Base-by-base conservation (phyloP, 1,140 invertebrate species). In the Chlorops oryzae region DNA sequence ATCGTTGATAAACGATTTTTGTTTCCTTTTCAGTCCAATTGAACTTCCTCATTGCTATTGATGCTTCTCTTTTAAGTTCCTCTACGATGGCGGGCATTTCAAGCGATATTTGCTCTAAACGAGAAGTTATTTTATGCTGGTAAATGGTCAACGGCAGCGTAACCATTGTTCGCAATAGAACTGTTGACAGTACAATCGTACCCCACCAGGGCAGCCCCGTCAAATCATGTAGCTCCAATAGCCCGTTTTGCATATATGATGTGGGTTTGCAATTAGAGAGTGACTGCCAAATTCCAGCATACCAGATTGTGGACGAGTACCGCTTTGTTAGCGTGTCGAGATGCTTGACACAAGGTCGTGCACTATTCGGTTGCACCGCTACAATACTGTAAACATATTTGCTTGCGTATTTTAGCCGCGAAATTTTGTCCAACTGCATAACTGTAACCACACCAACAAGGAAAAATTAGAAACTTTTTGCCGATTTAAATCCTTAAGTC, bases 151-250 rank as follows among this genome's bases (percentile, higher is more conserved):
- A 59, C 3, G 90, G 90, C 18, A 92, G 61, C 15, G 88, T 90
- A 39, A 91, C 73, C 13, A 74, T 24, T 12, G 75, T 70, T 61
- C 88, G 75, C 34, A 88, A 63, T 6, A 82, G 47, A 44, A 88
- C 61, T 7, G 89, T 89, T 9, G 83, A 78, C 2, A 86, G 51
- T 3, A 87, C 61, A 50, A 93, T 87, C 13, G 84, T 80, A 1
- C 79, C 78, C 86, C 89, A 92, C 90, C 90, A 94, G 35, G 88
- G 85, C 18, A 92, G 64, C 5, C 86, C 86, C 5, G 80, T 81
- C 5, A 62, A 60, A 49, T 84, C 79, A 71, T 93, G 90, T 24
- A 90, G 68, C 47, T 73, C 66, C 37, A 84, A 58, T 20, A 90
- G 63, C 20, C 75, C 75, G 49, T 85, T 77, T 73, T 90, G 85